Evolutionary conservation across 1,140 invertebrate genomes (phyloP), one percentile per base, ranked within the genome.

Genomic region (Rhyacophila brunnea): DNA sequence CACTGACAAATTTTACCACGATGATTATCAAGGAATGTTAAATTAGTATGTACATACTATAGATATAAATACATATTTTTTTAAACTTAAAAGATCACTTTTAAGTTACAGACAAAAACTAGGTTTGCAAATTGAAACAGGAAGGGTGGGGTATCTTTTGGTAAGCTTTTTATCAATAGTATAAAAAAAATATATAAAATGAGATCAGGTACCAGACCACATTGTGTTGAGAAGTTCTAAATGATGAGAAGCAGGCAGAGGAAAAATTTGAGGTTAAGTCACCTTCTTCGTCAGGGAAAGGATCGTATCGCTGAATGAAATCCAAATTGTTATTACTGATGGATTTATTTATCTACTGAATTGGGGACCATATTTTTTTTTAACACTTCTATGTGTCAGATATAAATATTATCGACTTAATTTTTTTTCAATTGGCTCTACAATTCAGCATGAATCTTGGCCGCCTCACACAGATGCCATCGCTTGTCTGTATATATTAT

Each of bases 181-280:
- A 45, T 38, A 45, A 14, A 47, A 46, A 34, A 47, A 47, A 45
- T 47, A 48, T 32, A 55, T 28, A 34, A 17, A 32, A 56, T 56
- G 32, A 36, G 53, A 56, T 56, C 34, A 56, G 34, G 53, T 56
- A 56, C 53, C 53, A 56, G 38, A 40, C 18, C 53, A 40, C 53
- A 56, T 54, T 34, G 42, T 28, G 53, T 48, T 47, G 53, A 32
- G 53, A 56, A 36, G 53, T 47, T 43, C 53, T 56, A 42, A 32
- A 43, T 40, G 48, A 38, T 13, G 48, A 14, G 14, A 28, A 28
- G 14, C n/a, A 28, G 48, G 38, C 28, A n/a, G 50, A 23, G 45
- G 44, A 14, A 47, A 35, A 23, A 4, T 23, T n/a, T 13, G 14
- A 45, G 13, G 44, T 3, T 5, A 45, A 45, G 28, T 13, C 14